These are phyloP conservation scores for Cinclus cinclus DNA, from an alignment of 2,113 vertebrate genomes.

Conservation along the genomic window DNA sequence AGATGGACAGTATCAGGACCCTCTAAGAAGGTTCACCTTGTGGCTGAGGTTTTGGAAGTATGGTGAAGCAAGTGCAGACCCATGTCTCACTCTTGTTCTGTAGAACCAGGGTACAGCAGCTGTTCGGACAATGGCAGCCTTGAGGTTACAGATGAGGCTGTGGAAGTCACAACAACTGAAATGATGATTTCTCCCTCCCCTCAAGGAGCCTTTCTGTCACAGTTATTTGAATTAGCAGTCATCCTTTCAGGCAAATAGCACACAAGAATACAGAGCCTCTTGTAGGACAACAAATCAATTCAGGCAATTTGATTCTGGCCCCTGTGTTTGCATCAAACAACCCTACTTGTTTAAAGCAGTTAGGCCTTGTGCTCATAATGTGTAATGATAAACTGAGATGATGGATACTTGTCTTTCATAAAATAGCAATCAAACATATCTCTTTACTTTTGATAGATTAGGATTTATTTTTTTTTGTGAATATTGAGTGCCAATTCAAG, in stretches of 20 bases:
- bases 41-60: not conserved
- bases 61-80: not conserved
- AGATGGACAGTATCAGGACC: not conserved
- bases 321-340: not conserved
- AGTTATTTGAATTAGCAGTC: not conserved
- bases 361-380: not conserved
- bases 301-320: not conserved
- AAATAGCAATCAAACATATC: not conserved
- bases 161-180: not conserved
- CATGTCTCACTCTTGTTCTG: fast-evolving
- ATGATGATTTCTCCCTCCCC: not conserved
- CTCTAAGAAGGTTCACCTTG: not conserved
- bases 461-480: not conserved
- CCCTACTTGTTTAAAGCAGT: not conserved
- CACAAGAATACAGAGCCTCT: not conserved
- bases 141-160: not conserved
- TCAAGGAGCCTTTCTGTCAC: not conserved
- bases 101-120: not conserved
- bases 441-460: not conserved
- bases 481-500: not conserved
- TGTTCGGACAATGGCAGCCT: not conserved
- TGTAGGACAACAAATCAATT: not conserved
- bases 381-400: not conserved
- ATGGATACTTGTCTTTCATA: not conserved
- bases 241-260: not conserved